Percentiles rank a stretch among this genome's conserved stretches.
phyloP scores from a whole-genome alignment of 2,113 vertebrate species.

The Prolemur simus region DNA sequence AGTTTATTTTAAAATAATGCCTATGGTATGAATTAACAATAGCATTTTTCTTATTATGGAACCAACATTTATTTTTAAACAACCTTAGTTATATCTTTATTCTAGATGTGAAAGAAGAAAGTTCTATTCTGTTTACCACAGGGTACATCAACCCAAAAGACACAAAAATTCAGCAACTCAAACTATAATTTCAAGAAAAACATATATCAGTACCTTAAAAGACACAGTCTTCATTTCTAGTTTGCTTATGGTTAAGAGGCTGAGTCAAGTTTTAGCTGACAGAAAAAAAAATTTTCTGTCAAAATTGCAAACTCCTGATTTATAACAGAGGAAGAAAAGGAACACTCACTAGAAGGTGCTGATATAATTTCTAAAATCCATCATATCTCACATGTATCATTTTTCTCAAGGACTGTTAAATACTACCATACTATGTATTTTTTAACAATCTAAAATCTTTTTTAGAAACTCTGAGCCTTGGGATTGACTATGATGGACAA shows the following conservation, averaged over 20 bases:
- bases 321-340: slow-evolving; percentile 48
- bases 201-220: slow-evolving; percentile 49
- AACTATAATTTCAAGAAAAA: slow-evolving; percentile 73
- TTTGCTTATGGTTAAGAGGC: slow-evolving; percentile 56
- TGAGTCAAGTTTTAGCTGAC: slow-evolving; percentile 21
- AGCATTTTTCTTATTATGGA: slow-evolving; percentile 64
- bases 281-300: slow-evolving; percentile 47
- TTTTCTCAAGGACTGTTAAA: slow-evolving; percentile 53
- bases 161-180: slow-evolving; percentile 59
- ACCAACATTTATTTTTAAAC: slow-evolving; percentile 73
- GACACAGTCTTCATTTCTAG: slow-evolving; percentile 39
- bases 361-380: slow-evolving; percentile 61
- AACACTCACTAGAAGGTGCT: slow-evolving; percentile 4
- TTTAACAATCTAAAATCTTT: slow-evolving; percentile 31
- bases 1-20: slow-evolving; percentile 72
- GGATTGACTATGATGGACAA: slow-evolving; percentile 3
- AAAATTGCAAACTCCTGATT: slow-evolving; percentile 48
- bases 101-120: slow-evolving; percentile 33
- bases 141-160: slow-evolving; percentile 58
- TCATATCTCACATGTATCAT: slow-evolving; percentile 25
- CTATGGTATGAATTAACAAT: slow-evolving; percentile 76
- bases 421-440: slow-evolving; percentile 41
- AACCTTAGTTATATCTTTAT: slow-evolving; percentile 75
- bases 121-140: slow-evolving; percentile 60
- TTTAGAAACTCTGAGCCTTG: neutral